phyloP scores from a whole-genome alignment of 1,140 invertebrate species.

The Plectrocnemia conspersa region DNA sequence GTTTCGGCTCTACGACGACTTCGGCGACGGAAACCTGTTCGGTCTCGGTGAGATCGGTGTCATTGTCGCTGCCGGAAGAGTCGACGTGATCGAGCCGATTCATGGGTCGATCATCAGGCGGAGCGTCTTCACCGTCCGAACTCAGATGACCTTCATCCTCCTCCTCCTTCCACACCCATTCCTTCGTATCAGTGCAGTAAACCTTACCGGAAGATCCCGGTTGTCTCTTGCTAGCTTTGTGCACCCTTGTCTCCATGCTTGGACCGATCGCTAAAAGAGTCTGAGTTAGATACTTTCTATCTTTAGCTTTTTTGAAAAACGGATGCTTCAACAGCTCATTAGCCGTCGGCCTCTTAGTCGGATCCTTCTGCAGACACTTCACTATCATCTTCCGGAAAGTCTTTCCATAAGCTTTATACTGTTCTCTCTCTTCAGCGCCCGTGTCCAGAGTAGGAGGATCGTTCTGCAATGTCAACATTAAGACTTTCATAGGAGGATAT shows the following conservation, averaged over 20 bases:
- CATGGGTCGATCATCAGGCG: conserved; percentile 48
- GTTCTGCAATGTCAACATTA: conserved; percentile 98
- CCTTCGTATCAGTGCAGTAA: conserved; percentile 83
- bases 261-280: conserved; percentile 77
- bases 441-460: conserved; percentile 96
- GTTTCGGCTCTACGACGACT: neutral
- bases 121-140: conserved; percentile 36
- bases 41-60: conserved; percentile 37
- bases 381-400: conserved; percentile 95
- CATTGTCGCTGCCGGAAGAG: conserved; percentile 54
- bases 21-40: neutral
- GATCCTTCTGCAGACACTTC: conserved; percentile 95
- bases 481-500: conserved; percentile 99
- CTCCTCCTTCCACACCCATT: conserved; percentile 85
- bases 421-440: conserved; percentile 91
- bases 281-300: conserved; percentile 90
- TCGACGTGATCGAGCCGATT: conserved; percentile 53
- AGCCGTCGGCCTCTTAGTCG: conserved; percentile 90
- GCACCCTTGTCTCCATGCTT: conserved; percentile 73
- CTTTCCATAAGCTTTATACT: conserved; percentile 97
- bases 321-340: conserved; percentile 97
- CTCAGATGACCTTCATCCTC: conserved; percentile 38
- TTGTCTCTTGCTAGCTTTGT: conserved; percentile 67
- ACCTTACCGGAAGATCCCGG: conserved; percentile 83
- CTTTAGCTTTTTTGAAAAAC: conserved; percentile 99